Conservation (phyloP, 2,888 invertebrate genomes). For the Endotricha flammealis region DNA sequence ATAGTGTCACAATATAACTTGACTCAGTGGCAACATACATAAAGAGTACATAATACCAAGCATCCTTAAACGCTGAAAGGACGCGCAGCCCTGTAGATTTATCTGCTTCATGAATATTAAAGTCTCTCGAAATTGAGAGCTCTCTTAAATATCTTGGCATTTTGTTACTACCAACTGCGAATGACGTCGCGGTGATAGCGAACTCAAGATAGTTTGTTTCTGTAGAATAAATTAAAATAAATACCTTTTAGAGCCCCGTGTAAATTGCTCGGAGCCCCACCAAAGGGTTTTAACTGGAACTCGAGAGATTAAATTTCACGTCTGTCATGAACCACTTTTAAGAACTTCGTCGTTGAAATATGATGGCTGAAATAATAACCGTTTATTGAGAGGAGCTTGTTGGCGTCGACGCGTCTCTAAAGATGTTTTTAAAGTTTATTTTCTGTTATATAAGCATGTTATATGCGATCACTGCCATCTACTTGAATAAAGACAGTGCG, state of each 20-base stretch:
- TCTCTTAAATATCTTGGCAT: conserved; percentile 44
- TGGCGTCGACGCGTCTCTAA: no score
- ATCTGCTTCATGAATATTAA: conserved; percentile 58
- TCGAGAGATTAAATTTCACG: conserved; percentile 1
- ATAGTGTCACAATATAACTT: no score
- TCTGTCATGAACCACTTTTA: conserved; percentile 6
- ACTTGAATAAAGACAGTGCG: no score
- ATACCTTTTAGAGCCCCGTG: conserved; percentile 24
- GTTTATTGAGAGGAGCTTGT: no score
- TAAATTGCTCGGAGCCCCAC: conserved; percentile 14
- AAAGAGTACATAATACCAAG: conserved; percentile 7
- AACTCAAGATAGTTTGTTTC: conserved; percentile 37
- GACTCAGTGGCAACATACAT: no score
- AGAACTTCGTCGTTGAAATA: conserved; percentile 2
- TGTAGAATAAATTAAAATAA: conserved; percentile 37
- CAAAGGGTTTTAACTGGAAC: conserved; percentile 1
- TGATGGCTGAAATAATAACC: not conserved
- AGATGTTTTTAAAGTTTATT: no score
- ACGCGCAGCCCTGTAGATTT: conserved; percentile 5
- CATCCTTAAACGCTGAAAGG: conserved; percentile 4
- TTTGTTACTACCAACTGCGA: conserved; percentile 44
- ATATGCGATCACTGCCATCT: no score
- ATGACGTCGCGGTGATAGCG: conserved; percentile 36
- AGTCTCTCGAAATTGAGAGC: conserved; percentile 43
- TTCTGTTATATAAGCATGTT: no score